These are phyloP conservation scores for Ceratosolen solmsi DNA, from an alignment of 1,140 invertebrate species.

Conservation along the genomic window DNA sequence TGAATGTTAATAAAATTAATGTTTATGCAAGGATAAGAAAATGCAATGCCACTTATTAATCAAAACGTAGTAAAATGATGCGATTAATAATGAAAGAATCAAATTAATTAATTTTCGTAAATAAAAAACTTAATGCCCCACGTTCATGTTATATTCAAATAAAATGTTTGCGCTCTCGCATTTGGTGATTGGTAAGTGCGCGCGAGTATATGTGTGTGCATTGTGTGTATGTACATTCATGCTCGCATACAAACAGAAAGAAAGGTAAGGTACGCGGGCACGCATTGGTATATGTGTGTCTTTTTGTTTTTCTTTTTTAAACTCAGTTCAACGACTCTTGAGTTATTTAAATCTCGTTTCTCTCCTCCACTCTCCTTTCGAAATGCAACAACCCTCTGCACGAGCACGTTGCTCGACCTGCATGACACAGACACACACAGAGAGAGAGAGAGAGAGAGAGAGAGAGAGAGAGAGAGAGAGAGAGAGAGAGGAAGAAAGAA, in stretches of 20 bases:
- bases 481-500: not conserved
- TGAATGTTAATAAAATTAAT: too few relatives aligned
- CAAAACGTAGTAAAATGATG: too few relatives aligned
- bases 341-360: slow-evolving; percentile 61
- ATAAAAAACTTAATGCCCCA: not conserved
- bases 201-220: too few relatives aligned
- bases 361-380: slow-evolving; percentile 25
- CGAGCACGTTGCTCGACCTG: slow-evolving; percentile 9
- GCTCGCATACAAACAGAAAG: not conserved
- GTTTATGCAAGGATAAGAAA: too few relatives aligned
- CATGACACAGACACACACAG: too few relatives aligned
- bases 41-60: too few relatives aligned
- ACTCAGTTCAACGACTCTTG: slow-evolving; percentile 61
- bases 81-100: not conserved
- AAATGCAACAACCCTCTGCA: slow-evolving; percentile 47
- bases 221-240: not conserved
- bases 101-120: too few relatives aligned
- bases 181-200: slow-evolving; percentile 23
- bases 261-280: not conserved
- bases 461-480: not conserved
- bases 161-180: slow-evolving; percentile 17
- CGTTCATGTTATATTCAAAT: not conserved
- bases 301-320: slow-evolving; percentile 54
- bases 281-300: slow-evolving; percentile 31
- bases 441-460: not conserved